These are phyloP conservation scores for Tragulus kanchil DNA, from an alignment of 2,113 vertebrate species.

Conservation along the genomic window DNA sequence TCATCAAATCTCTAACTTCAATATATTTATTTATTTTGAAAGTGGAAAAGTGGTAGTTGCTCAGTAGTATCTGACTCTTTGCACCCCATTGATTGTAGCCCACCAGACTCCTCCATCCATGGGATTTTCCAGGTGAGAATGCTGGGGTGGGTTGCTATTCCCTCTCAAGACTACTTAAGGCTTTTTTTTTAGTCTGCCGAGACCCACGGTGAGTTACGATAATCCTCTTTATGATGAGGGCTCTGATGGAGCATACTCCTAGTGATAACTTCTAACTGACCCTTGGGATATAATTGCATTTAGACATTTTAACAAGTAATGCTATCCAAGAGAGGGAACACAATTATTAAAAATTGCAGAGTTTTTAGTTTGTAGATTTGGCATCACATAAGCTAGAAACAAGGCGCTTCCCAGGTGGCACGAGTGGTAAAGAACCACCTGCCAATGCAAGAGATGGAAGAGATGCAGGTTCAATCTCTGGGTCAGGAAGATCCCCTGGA, in stretches of 20 bases:
- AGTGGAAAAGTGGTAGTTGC: not conserved
- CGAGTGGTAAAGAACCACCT: too few relatives aligned
- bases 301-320: not conserved
- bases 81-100: not conserved
- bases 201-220: not conserved
- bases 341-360: not conserved
- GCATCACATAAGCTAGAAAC: not conserved
- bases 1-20: not conserved
- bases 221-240: fast-evolving
- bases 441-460: too few relatives aligned
- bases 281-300: not conserved
- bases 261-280: not conserved
- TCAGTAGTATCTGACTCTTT: not conserved
- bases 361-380: not conserved
- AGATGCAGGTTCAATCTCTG: too few relatives aligned
- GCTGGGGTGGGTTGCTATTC: not conserved
- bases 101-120: not conserved
- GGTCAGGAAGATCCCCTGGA: too few relatives aligned
- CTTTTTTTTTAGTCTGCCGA: conserved; percentile 18
- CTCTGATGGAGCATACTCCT: not conserved
- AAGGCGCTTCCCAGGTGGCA: not conserved
- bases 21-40: not conserved
- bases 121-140: not conserved
- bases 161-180: too few relatives aligned
- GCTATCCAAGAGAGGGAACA: not conserved